These are phyloP conservation scores for Sesia bembeciformis DNA, from an alignment of 2,888 invertebrate species.

Conservation along the genomic window DNA sequence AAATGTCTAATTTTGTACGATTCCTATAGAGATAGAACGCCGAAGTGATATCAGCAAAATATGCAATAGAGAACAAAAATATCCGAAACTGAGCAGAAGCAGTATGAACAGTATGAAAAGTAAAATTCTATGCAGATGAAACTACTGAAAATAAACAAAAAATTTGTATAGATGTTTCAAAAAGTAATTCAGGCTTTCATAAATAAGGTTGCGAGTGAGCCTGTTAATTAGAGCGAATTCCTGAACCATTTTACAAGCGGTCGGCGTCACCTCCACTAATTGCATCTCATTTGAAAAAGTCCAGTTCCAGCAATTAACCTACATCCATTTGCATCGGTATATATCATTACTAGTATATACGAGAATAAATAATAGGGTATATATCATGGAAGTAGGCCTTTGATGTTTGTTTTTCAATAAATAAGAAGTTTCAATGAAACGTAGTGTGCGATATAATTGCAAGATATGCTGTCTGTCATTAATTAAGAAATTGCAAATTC, in stretches of 20 bases:
- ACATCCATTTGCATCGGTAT: slow-evolving; percentile 18
- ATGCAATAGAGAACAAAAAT: no score
- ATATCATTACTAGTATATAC: neutral
- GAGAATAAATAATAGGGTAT: neutral
- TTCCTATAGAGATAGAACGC: no score
- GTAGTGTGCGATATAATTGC: no score
- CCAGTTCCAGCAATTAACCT: slow-evolving; percentile 43
- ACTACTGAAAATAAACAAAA: neutral
- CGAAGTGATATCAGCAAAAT: no score
- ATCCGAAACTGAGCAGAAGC: neutral
- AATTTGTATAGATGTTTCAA: neutral
- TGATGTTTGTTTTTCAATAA: neutral
- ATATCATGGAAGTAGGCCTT: neutral
- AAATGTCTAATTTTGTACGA: no score
- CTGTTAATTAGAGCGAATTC: slow-evolving; percentile 41
- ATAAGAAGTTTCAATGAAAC: no score
- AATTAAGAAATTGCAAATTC: no score
- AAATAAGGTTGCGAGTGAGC: slow-evolving; percentile 11
- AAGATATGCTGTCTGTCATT: no score
- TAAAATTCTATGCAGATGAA: neutral
- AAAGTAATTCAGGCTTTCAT: slow-evolving; percentile 1
- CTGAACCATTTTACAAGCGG: slow-evolving; percentile 21
- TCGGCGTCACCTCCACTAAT: slow-evolving; percentile 35
- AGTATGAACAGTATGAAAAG: neutral
- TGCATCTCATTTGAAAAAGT: slow-evolving; percentile 50